A percentile compares a stretch with the other conserved stretches of the same genome.
Conservation (phyloP, 2,113 vertebrate species). For the Gnathochromis pfefferi region DNA sequence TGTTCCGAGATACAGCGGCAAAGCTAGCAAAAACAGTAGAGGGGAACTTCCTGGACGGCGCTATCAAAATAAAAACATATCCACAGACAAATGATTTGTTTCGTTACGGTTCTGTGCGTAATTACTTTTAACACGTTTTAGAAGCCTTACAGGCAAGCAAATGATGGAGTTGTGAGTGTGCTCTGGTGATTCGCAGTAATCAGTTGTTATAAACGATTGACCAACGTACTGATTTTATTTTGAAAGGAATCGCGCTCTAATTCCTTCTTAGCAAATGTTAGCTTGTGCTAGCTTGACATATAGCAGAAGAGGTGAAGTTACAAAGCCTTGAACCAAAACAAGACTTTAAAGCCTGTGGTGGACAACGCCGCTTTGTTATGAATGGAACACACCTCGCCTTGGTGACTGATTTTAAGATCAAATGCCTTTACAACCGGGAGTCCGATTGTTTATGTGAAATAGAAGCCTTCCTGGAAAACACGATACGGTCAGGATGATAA, state of each 20-base stretch:
- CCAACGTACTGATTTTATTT: constrained; percentile 2
- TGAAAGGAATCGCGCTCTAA: background rate
- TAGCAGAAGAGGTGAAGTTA: constrained; percentile 35
- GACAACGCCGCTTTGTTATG: constrained; percentile 1
- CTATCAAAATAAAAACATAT: constrained; percentile 10
- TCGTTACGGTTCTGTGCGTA: background rate
- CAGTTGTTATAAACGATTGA: background rate
- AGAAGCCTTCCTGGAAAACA: background rate
- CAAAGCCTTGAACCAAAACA: constrained; percentile 29
- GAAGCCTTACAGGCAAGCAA: background rate
- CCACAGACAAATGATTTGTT: rapidly evolving
- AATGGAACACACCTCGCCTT: constrained; percentile 12
- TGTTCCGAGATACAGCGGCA: background rate
- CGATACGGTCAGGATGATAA: background rate
- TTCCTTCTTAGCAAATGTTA: background rate
- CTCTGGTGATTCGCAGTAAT: rapidly evolving
- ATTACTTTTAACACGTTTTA: background rate
- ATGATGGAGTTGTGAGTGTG: rapidly evolving
- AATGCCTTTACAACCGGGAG: background rate
- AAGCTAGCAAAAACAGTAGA: background rate
- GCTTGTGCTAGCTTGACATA: background rate
- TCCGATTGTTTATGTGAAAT: background rate
- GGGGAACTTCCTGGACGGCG: background rate
- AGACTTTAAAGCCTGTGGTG: background rate
- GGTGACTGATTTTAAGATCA: background rate